Conservation (phyloP, 2,797 vertebrate genomes). For the Xerus rutilus region DNA sequence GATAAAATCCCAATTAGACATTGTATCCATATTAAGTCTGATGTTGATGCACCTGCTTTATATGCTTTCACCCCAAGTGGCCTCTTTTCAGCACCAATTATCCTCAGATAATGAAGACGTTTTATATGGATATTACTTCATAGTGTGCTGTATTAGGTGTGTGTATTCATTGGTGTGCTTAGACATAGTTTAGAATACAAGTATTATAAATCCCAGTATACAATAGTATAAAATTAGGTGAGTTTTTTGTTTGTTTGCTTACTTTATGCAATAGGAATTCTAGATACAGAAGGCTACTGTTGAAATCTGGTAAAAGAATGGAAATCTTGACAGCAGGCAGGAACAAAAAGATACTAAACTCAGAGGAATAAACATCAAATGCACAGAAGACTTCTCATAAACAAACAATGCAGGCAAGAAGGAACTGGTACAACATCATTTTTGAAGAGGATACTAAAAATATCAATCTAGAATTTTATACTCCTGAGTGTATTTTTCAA, state of each 20-base stretch:
- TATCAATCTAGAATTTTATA: background rate
- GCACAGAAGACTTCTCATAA: background rate
- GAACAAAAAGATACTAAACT: background rate
- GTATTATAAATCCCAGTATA: background rate
- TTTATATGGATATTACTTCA: background rate
- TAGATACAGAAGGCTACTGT: background rate
- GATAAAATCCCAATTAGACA: slow-evolving; percentile 53
- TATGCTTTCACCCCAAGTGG: background rate
- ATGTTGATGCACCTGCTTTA: background rate
- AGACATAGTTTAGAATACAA: slow-evolving; percentile 33
- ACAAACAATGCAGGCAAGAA: background rate
- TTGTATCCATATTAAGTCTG: slow-evolving; percentile 1
- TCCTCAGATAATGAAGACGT: slow-evolving; percentile 46
- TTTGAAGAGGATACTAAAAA: background rate
- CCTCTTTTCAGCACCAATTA: slow-evolving; percentile 49
- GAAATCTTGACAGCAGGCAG: background rate
- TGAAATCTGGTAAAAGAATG: background rate
- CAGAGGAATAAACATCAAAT: background rate
- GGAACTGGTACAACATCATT: background rate
- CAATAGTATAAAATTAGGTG: background rate
- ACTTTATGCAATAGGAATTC: background rate
- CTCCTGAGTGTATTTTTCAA: background rate
- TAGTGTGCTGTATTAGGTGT: background rate
- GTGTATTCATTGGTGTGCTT: background rate
- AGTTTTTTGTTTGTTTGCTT: background rate